Evolutionary conservation across 1,140 invertebrate genomes (phyloP).

Genomic region (Neodiprion pinetum): DNA sequence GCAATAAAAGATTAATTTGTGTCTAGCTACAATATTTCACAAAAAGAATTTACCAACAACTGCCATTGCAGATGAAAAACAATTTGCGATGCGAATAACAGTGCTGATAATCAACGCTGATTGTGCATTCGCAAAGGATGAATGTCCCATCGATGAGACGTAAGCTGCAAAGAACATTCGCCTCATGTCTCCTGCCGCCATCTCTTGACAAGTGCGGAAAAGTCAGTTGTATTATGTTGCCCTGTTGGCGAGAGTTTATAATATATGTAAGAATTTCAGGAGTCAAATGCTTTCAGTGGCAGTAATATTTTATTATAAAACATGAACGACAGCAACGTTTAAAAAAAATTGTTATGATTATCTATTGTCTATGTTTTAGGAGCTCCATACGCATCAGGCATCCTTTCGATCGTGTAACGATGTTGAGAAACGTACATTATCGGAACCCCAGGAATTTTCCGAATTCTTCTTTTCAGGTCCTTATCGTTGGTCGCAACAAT

Average conservation of each 20-base stretch:
- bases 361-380: constrained; percentile 66
- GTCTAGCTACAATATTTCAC: too few species aligned
- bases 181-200: too few species aligned
- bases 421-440: constrained; percentile 97
- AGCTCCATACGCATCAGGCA: constrained; percentile 97
- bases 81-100: too few species aligned
- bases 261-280: neutral
- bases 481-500: constrained; percentile 99
- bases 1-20: too few species aligned
- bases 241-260: neutral
- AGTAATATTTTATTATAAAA: constrained; percentile 16
- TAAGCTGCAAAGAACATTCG: too few species aligned
- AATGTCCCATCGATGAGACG: too few species aligned
- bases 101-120: too few species aligned
- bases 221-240: too few species aligned
- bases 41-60: too few species aligned
- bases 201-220: too few species aligned
- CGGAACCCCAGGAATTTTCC: constrained; percentile 98
- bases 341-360: constrained; percentile 10
- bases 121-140: too few species aligned
- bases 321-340: neutral
- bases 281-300: neutral
- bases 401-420: constrained; percentile 95
- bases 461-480: constrained; percentile 93
- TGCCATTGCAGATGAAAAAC: too few species aligned